Evolutionary conservation across 2,888 invertebrate species (phyloP), one percentile per base, ranked within the genome.

Genomic region (Eumacrocentrus americanus): DNA sequence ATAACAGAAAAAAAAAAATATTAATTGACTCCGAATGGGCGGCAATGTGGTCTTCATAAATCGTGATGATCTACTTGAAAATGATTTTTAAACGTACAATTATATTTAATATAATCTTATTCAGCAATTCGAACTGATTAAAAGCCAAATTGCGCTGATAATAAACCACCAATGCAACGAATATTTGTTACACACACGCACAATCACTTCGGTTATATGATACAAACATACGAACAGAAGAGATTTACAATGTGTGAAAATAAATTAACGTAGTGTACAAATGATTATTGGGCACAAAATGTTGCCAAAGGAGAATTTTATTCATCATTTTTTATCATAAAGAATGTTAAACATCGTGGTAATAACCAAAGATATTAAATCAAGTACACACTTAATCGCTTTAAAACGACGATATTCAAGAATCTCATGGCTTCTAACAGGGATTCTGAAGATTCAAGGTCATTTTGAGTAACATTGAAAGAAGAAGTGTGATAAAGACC

Each of bases 261-360:
- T 4, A 50, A 61, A 42, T 58, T 46, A 38, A 51, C 9, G 44
- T 16, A 55, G 50, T 58, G 44, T 16, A 34, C 47, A 25, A 18
- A 16, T 2, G 20, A 35, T 22, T 22, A 35, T 22, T 51, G 25
- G 60, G 67, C 67, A 68, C n/a, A 73, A 72, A 62, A 76, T 75
- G 75, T 72, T 75, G 76, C 76, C 77, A 71, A 77, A 77, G 69
- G 71, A 64, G 70, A 67, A 62, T 67, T 66, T 67, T 60, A 62
- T n/a, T n/a, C n/a, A 58, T 64, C 67, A 67, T 69, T 72, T 73
- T 69, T 68, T 60, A 67, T 4, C 29, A 29, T 9, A 68, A 54
- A 51, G 61, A 67, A 47, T 63, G 67, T 25, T 71, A 70, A 67
- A 67, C 18, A 47, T 53, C 48, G 60, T 46, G 57, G 66, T 62